Conservation (phyloP, 2,888 invertebrate genomes). For the Chironomus riparius region DNA sequence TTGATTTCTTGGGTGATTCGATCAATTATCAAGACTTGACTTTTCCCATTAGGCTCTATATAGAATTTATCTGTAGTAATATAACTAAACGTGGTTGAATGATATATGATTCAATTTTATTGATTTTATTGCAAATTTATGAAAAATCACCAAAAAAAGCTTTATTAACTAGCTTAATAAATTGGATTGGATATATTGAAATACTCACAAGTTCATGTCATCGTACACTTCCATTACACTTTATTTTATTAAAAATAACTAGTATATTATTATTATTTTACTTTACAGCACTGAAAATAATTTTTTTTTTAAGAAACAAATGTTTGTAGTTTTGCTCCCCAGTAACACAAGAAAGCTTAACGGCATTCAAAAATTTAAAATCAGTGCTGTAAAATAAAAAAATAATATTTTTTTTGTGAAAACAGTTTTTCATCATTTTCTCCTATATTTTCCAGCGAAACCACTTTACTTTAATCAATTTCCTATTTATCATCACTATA, state of each 20-base stretch:
- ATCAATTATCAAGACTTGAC: slow-evolving; percentile 75
- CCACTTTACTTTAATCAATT: neutral
- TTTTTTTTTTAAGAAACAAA: too few relatives aligned
- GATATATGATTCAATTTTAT: slow-evolving; percentile 16
- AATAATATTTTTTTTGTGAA: neutral
- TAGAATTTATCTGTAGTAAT: slow-evolving; percentile 84
- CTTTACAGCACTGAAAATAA: too few relatives aligned
- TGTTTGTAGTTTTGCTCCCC: too few relatives aligned
- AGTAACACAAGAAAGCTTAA: neutral
- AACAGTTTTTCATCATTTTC: too few relatives aligned
- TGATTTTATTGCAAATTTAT: slow-evolving; percentile 11
- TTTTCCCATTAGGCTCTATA: slow-evolving; percentile 67
- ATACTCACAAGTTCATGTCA: slow-evolving; percentile 64
- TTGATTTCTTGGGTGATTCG: slow-evolving; percentile 64
- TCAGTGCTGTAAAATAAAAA: neutral
- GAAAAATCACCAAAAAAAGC: neutral
- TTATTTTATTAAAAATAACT: neutral
- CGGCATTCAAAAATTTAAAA: neutral
- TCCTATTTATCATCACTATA: neutral
- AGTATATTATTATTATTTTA: too few relatives aligned
- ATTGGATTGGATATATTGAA: slow-evolving; percentile 20
- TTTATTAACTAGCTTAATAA: neutral
- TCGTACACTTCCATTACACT: slow-evolving; percentile 48
- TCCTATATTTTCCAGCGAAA: neutral
- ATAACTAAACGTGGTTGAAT: slow-evolving; percentile 52